Evolutionary conservation across 2,113 vertebrate genomes (phyloP), one percentile per base, ranked within the genome.

Genomic region (Corythaeola cristata): DNA sequence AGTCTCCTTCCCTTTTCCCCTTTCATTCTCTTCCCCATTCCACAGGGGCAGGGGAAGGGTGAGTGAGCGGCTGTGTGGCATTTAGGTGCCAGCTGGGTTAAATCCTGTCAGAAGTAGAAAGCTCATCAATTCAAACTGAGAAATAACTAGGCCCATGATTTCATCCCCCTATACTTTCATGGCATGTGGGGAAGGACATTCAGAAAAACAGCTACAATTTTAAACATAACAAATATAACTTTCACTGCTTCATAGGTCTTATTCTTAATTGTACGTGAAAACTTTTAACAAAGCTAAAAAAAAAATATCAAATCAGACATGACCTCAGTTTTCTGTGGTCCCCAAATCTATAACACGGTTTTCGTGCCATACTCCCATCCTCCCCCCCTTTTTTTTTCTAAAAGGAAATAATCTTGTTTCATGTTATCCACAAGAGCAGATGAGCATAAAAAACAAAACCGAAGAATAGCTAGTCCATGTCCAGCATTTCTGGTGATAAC

Each of bases 401-500:
- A 24, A 72, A 78, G 11, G 7, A 74, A 67, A 24, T 26, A 3
- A 63, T 85, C 82, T 64, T 77, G 49, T 77, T 78, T 92, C n/a
- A 92, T 41, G 30, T 83, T 71, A 90, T 76, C 52, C 68, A 84
- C 85, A 79, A 91, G 37, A 93, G 33, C 74, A 91, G 62, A 82
- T 33, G 20, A 96, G 88, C 4, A 3, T 33, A 81, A 85, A 77
- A 89, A 88, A 17, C 16, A 79, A 73, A 85, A 62, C 26, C 1
- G 1, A 66, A 55, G 37, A 94, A 44, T 6, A 95, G 59, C 69
- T 71, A 68, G 62, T 41, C 35, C 63, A 55, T 18, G 44, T 87
- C 76, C 93, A 94, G 80, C 73, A 80, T 78, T 89, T 95, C 60
- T 81, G 73, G 30, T 84, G 79, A 50, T 45, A 91, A 95, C 91